These are phyloP conservation scores for Tuta absoluta DNA, from an alignment of 2,888 invertebrate genomes.

Conservation along the genomic window DNA sequence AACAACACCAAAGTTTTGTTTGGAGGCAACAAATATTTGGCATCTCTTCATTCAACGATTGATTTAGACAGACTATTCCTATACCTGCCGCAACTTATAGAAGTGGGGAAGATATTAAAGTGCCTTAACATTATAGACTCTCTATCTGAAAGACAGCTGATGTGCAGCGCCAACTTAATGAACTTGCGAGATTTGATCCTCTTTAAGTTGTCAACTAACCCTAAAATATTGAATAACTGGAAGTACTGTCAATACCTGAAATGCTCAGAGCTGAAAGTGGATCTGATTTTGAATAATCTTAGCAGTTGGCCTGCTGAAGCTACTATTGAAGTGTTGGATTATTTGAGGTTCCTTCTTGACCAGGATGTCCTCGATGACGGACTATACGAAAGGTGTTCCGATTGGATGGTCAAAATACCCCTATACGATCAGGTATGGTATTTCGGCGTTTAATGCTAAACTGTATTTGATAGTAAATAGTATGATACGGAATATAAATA, in stretches of 20 bases:
- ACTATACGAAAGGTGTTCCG: slow-evolving; percentile 70
- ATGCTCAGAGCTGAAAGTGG: slow-evolving; percentile 73
- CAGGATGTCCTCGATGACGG: slow-evolving; percentile 68
- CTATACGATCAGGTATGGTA: slow-evolving; percentile 82
- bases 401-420: slow-evolving; percentile 83
- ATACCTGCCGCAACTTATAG: slow-evolving; percentile 72
- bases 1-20: slow-evolving; percentile 77
- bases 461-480: not conserved
- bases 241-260: slow-evolving; percentile 78
- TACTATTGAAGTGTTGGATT: slow-evolving; percentile 75
- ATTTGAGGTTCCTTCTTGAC: slow-evolving; percentile 69
- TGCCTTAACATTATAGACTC: slow-evolving; percentile 80
- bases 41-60: slow-evolving; percentile 82
- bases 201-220: slow-evolving; percentile 79
- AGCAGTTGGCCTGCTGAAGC: slow-evolving; percentile 80
- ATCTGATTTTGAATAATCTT: slow-evolving; percentile 78
- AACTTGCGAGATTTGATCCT: slow-evolving; percentile 82
- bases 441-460: not conserved
- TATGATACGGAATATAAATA: not conserved
- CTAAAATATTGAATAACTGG: slow-evolving; percentile 70
- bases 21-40: slow-evolving; percentile 80
- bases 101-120: slow-evolving; percentile 69
- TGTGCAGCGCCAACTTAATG: slow-evolving; percentile 75
- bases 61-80: slow-evolving; percentile 75
- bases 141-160: slow-evolving; percentile 80